Percentiles rank a stretch among this genome's conserved stretches.
Conservation (phyloP, 64 coral and sea anemone genomes). For the Trachythela sp. region DNA sequence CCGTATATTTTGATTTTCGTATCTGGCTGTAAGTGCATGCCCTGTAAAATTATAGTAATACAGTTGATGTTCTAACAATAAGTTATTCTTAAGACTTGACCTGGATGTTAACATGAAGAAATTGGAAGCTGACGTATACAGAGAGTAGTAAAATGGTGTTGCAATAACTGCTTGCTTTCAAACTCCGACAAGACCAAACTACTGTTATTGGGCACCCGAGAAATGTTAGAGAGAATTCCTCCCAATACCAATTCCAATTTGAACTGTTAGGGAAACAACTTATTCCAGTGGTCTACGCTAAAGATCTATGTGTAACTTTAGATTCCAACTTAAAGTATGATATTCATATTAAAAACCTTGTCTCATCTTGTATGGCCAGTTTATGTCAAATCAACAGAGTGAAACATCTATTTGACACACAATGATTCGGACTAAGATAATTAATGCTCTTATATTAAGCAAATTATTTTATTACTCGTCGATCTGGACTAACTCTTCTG, state of each 20-base stretch:
- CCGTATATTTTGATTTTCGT: too few relatives aligned
- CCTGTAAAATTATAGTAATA: too few relatives aligned
- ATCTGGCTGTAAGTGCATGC: too few relatives aligned
- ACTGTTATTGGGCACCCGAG: constrained; percentile 37
- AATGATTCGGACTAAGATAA: background rate
- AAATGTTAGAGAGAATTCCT: constrained; percentile 18
- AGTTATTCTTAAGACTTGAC: too few relatives aligned
- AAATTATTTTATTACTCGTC: background rate
- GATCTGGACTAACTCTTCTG: background rate
- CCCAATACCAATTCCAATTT: too few relatives aligned
- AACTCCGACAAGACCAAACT: constrained; percentile 61
- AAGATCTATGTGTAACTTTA: background rate
- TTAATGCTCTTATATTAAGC: constrained; percentile 15
- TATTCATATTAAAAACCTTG: too few relatives aligned
- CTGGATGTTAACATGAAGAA: too few relatives aligned
- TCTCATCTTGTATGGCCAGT: too few relatives aligned
- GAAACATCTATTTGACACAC: background rate
- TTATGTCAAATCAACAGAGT: constrained; percentile 22
- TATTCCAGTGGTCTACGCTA: background rate
- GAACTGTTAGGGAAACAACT: constrained; percentile 7
- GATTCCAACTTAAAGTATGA: background rate
- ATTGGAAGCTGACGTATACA: background rate
- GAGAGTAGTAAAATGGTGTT: constrained; percentile 45
- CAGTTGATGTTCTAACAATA: too few relatives aligned
- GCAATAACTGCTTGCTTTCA: constrained; percentile 36